Conservation (phyloP, 2,113 vertebrate genomes). For the Lepisosteus oculatus region DNA sequence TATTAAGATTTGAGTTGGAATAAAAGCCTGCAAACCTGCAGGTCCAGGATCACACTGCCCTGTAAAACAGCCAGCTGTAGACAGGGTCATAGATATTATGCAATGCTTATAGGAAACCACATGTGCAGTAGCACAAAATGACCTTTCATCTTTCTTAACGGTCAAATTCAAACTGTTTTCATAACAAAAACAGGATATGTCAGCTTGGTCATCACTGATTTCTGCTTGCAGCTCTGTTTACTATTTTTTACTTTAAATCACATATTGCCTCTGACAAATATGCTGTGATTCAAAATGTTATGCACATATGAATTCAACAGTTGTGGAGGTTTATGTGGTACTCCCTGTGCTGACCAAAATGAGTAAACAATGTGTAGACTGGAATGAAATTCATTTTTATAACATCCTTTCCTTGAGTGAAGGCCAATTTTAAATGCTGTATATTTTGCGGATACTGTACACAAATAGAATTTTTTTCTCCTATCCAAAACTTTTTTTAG, state of each 20-base stretch:
- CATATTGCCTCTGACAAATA: neutral
- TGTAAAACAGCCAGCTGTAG: too few relatives aligned
- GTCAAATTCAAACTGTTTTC: too few relatives aligned
- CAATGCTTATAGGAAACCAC: too few relatives aligned
- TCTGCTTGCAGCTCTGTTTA: neutral
- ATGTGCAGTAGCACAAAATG: too few relatives aligned
- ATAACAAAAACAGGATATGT: neutral
- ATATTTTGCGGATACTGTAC: neutral
- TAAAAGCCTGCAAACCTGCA: too few relatives aligned
- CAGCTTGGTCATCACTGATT: neutral
- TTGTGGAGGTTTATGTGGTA: neutral
- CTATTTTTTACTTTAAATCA: slow-evolving; percentile 1
- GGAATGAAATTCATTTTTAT: neutral
- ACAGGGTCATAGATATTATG: too few relatives aligned
- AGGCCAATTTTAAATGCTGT: neutral
- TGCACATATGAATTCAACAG: neutral
- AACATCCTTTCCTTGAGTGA: neutral
- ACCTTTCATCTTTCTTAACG: too few relatives aligned
- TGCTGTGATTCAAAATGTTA: neutral
- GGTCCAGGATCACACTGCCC: too few relatives aligned
- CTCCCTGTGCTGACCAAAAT: neutral
- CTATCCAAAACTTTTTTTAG: too few relatives aligned
- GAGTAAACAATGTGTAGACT: slow-evolving; percentile 4
- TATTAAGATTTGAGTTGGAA: too few relatives aligned
- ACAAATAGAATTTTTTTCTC: too few relatives aligned